A percentile compares a stretch with the other conserved stretches of the same genome.
These are phyloP conservation scores for Lithobates pipiens DNA, from an alignment of 2,797 vertebrate genomes.

Conservation along the genomic window DNA sequence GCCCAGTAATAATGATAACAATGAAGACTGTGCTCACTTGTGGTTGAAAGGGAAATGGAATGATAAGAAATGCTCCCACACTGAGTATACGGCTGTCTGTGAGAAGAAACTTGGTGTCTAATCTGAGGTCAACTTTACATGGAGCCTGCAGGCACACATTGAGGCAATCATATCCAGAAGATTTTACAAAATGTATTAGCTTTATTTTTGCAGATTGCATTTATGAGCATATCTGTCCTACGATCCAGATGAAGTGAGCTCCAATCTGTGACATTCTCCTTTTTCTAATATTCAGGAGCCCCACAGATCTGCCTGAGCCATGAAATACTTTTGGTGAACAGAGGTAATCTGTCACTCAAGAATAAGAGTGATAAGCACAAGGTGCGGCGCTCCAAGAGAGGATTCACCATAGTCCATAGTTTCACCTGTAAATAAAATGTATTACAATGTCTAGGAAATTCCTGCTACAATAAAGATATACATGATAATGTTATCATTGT, in stretches of 20 bases:
- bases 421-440: too few species aligned
- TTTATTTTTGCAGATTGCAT: not conserved
- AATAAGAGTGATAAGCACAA: too few species aligned
- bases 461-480: not conserved
- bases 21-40: not conserved
- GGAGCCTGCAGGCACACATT: not conserved
- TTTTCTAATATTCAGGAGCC: too few species aligned
- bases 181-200: not conserved
- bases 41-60: slow-evolving; percentile 1
- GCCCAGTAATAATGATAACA: not conserved
- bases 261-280: too few species aligned
- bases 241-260: too few species aligned
- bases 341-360: too few species aligned
- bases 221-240: not conserved
- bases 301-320: too few species aligned
- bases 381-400: not conserved
- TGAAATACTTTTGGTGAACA: too few species aligned
- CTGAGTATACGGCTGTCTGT: not conserved
- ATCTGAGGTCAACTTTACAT: not conserved
- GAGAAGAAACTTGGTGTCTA: slow-evolving; percentile 18
- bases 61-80: not conserved
- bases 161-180: not conserved
- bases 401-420: not conserved
- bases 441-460: too few species aligned
- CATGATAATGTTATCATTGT: not conserved